Evolutionary conservation across 2,113 vertebrate species (phyloP).

Genomic region (Petromus typicus): DNA sequence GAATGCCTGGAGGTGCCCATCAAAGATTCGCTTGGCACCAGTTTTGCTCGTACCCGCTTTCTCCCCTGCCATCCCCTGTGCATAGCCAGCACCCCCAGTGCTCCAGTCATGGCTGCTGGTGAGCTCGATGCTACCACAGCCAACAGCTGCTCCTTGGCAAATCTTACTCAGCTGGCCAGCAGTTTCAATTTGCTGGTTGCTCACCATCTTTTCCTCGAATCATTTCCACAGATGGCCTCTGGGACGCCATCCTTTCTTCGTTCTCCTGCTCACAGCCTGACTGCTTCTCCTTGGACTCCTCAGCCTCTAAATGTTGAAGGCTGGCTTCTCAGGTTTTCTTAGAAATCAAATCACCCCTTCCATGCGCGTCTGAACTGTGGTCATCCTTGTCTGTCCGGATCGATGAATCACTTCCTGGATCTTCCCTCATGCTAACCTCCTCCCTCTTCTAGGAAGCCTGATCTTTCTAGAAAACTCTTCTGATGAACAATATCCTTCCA

Average conservation of each 20-base stretch:
- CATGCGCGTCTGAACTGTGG: neutral
- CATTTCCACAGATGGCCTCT: neutral
- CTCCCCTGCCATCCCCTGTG: neutral
- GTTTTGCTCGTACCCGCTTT: neutral
- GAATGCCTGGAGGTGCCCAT: neutral
- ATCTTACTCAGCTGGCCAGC: neutral
- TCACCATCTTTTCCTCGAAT: neutral
- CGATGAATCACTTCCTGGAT: neutral
- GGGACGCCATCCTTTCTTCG: neutral
- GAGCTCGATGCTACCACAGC: neutral
- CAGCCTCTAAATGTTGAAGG: neutral
- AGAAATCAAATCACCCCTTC: neutral
- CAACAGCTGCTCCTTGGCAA: neutral
- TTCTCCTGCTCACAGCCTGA: neutral
- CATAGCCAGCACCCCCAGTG: neutral
- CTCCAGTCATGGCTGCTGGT: neutral
- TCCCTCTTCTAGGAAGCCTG: neutral
- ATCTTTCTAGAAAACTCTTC: neutral
- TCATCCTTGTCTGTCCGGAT: neutral
- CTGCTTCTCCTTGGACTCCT: neutral
- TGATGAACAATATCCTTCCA: neutral
- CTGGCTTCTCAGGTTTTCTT: neutral
- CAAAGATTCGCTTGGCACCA: neutral
- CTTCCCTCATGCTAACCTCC: neutral
- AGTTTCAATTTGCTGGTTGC: neutral